Base-by-base conservation (phyloP, 2,113 vertebrate species). In the Lepus europaeus region DNA sequence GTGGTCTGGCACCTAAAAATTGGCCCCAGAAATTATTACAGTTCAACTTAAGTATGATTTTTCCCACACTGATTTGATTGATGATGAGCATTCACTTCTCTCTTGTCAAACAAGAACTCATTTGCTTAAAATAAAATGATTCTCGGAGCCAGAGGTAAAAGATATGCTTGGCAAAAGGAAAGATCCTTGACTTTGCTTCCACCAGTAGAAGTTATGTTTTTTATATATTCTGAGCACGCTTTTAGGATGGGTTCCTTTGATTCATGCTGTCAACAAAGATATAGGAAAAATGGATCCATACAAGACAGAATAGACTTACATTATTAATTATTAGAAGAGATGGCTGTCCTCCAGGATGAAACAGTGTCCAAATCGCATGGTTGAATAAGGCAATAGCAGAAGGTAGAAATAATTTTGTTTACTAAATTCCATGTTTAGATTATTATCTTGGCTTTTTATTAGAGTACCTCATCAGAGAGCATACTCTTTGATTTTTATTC, bases 101-200 rank as follows among this genome's bases (percentile, higher is more conserved):
- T 88, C 74, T 72, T 95, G 89, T 97, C 95, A 97, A 95, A 82
- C 31, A 76, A 87, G 74, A 93, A 77, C 56, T 92, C 92, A 90
- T 95, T 96, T 95, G 39, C 97, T 92, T 92, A 87, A 88, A 94
- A 82, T 88, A 95, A 92, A 93, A 85, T 81, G 33, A 85, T 61
- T 27, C 29, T 85, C 19, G 69, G 23, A 91, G 81, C 68, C 91
- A 96, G 70, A 94, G 20, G 74, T 36, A 85, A 90, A 91, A 85
- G 19, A 59, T 83, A 45, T 29, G 64, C 51, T 96, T 96, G 77
- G 87, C 49, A 93, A 92, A 70, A 11, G 36, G 23, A 31, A 93
- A 81, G 29, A 53, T 72, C 20, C 5, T 13, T 29, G 6, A 19
- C 23, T 82, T 76, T 39, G 1, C 64, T 95, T 82, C 12, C 3